Evolutionary conservation across 1,140 invertebrate genomes (phyloP).

Genomic region (Bombus picipes): DNA sequence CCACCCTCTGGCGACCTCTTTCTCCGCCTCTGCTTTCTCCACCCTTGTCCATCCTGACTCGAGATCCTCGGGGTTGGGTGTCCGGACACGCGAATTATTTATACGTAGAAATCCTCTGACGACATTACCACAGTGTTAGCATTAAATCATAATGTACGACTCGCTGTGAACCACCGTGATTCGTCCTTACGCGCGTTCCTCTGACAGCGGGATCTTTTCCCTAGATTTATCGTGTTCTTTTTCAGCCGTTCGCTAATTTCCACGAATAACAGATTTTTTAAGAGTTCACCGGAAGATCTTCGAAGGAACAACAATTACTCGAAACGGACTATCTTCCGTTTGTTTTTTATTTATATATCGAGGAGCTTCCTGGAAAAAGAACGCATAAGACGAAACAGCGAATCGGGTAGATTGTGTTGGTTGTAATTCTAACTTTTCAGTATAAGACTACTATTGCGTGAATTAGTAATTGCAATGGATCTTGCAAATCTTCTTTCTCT

Average conservation of each 20-base stretch:
- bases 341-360: not conserved
- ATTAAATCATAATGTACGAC: conserved; percentile 84
- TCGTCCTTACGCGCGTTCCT: conserved; percentile 73
- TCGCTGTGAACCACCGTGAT: conserved; percentile 79
- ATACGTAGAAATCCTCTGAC: conserved; percentile 82
- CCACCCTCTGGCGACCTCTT: conserved; percentile 52
- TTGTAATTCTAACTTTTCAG: too few relatives aligned
- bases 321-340: not conserved
- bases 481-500: too few relatives aligned
- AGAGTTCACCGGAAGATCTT: not conserved
- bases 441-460: too few relatives aligned
- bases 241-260: not conserved
- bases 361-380: not conserved
- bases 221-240: not conserved
- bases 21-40: conserved; percentile 62
- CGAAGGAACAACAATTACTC: not conserved
- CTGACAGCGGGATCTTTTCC: conserved; percentile 49
- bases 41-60: conserved; percentile 67
- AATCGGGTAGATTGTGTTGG: too few relatives aligned
- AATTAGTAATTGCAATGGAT: too few relatives aligned
- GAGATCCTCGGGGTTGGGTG: conserved; percentile 79
- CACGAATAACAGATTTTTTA: not conserved
- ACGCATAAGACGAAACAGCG: not conserved
- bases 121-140: conserved; percentile 83
- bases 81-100: conserved; percentile 83